A percentile compares a stretch with the other conserved stretches of the same genome.
Conservation (phyloP, 1,140 invertebrate species). For the Papilio aristodemus region DNA sequence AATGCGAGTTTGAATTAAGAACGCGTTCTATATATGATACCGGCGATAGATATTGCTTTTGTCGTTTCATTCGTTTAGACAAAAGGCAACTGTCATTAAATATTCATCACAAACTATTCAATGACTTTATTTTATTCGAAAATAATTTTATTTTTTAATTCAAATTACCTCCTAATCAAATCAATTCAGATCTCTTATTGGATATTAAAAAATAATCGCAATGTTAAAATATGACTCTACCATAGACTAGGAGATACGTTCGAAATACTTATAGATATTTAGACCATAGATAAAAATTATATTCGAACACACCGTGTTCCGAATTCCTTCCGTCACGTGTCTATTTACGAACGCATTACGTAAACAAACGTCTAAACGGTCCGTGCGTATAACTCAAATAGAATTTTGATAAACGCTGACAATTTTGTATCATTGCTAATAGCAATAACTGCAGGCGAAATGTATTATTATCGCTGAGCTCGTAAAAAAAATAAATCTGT, state of each 20-base stretch:
- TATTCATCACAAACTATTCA: background rate
- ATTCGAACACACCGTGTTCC: background rate
- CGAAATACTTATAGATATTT: slow-evolving; percentile 5
- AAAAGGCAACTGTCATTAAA: background rate
- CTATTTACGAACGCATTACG: slow-evolving; percentile 23
- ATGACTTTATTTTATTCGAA: too few relatives aligned
- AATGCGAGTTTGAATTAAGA: slow-evolving; percentile 73
- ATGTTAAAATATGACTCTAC: background rate
- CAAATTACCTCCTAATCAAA: too few relatives aligned
- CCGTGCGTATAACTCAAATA: slow-evolving; percentile 13
- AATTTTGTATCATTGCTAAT: slow-evolving; percentile 25
- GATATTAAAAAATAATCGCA: too few relatives aligned
- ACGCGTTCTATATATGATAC: slow-evolving; percentile 62
- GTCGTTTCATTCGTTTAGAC: slow-evolving; percentile 21
- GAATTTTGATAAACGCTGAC: slow-evolving; percentile 31
- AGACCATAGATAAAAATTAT: slow-evolving; percentile 1
- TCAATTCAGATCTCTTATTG: too few relatives aligned
- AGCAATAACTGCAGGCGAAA: slow-evolving; percentile 21
- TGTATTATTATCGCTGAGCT: slow-evolving; percentile 24
- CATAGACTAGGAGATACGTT: background rate
- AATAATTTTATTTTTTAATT: too few relatives aligned
- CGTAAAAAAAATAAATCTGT: slow-evolving; percentile 36
- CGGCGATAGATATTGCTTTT: slow-evolving; percentile 36
- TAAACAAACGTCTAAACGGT: slow-evolving; percentile 21
- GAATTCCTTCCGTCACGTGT: slow-evolving; percentile 25